Evolutionary conservation across 2,888 invertebrate genomes (phyloP), one percentile per base, ranked within the genome.

Genomic region (Pristionchus mayeri): DNA sequence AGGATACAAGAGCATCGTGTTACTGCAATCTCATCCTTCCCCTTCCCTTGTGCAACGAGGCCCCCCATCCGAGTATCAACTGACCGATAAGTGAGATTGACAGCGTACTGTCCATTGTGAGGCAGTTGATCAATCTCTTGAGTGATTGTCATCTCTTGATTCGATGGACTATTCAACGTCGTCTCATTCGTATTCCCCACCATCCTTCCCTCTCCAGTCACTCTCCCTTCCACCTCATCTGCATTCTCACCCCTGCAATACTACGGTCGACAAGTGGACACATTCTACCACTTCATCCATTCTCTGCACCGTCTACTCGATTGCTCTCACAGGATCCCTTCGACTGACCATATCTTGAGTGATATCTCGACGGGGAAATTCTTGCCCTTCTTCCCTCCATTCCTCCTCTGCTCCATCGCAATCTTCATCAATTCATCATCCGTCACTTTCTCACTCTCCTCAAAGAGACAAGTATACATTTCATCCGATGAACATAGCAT

Each of bases 341-440:
- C 7, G 27, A 48, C 63, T 48, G 18, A 71, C 84, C 84, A 84
- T 34, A 84, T 84, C 27, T 54, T 71, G 37, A 84, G 75, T n/a
- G 71, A 34, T 40, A 84, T 84, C 54, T 71, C 71, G 30, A 84
- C 71, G 24, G 84, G 84, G 44, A 84, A 84, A 16, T 60, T 30
- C 48, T 57, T 57, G 0, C 97, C 97, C 37, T 97, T 94, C 92
- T 97, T 94, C 2, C 75, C 75, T 52, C 71, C 40, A 75, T 75
- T 54, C 37, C 75, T 71, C 21, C 84, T 71, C 54, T 50, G 75
- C 93, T 98, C 98, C 6, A 95, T 95, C 60, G 98, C 94, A 93
- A 97, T 96, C 93, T 98, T 98, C 94, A 97, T 98, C 0, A 98
- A 93, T 93, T 98, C 98, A 88, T 98, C 98, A 92, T 98, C 98